These are phyloP conservation scores for Ophion ventricosus DNA, from an alignment of 2,888 invertebrate species.

Conservation along the genomic window DNA sequence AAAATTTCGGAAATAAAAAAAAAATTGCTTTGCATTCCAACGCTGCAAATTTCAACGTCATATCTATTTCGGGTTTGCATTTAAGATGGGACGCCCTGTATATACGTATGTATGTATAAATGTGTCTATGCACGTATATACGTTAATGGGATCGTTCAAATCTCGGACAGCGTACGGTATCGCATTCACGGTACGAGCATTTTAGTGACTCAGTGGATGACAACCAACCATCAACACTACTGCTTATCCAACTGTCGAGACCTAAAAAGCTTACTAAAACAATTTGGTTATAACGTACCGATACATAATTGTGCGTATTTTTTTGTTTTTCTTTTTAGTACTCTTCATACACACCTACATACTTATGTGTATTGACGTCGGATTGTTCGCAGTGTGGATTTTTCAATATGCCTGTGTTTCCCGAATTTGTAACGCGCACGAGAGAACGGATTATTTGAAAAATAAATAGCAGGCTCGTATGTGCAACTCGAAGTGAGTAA, in stretches of 20 bases:
- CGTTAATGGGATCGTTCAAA: slow-evolving; percentile 54
- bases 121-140: slow-evolving; percentile 11
- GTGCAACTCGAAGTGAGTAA: slow-evolving; percentile 38
- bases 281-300: slow-evolving; percentile 24
- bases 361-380: background rate
- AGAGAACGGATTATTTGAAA: slow-evolving; percentile 40
- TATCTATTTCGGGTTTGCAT: no score
- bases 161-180: slow-evolving; percentile 59
- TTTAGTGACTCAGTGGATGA: slow-evolving; percentile 61
- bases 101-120: background rate
- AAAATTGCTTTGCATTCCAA: no score
- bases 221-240: slow-evolving; percentile 52
- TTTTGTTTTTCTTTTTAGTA: no score
- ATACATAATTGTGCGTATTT: slow-evolving; percentile 30
- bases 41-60: no score
- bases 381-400: background rate
- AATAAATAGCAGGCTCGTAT: slow-evolving; percentile 54
- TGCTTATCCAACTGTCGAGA: slow-evolving; percentile 55
- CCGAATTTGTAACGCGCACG: slow-evolving; percentile 12
- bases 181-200: slow-evolving; percentile 52
- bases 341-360: background rate
- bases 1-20: no score
- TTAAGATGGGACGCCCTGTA: no score
- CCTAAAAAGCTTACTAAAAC: slow-evolving; percentile 30
- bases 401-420: slow-evolving; percentile 8